Percentiles rank a stretch among this genome's conserved stretches.
These are phyloP conservation scores for Yponomeuta sedellus DNA, from an alignment of 2,888 invertebrate genomes.

Conservation along the genomic window DNA sequence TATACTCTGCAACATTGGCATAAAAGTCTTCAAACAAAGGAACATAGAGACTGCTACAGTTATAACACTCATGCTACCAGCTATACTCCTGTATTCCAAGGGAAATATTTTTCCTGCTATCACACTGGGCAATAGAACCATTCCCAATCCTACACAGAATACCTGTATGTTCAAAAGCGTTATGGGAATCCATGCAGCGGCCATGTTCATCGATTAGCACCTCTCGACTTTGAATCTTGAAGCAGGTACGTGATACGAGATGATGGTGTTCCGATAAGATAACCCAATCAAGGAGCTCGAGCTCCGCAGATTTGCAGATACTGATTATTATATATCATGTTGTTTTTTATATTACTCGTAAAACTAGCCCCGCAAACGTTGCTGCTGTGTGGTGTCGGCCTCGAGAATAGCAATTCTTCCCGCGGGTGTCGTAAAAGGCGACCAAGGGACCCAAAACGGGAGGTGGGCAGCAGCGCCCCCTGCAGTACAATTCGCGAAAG, in stretches of 20 bases:
- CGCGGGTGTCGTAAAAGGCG: no score
- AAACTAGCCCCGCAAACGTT: no score
- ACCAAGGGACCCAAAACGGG: no score
- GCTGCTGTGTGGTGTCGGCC: no score
- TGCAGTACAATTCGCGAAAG: no score
- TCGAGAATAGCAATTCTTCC: no score
- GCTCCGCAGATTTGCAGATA: no score
- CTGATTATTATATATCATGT: no score
- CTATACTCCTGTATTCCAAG: conserved; percentile 74
- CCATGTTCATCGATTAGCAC: background rate
- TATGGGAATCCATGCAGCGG: conserved; percentile 58
- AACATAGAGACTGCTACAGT: conserved; percentile 77
- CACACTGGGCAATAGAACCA: conserved; percentile 80
- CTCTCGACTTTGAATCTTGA: background rate
- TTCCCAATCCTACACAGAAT: conserved; percentile 73
- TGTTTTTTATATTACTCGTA: no score
- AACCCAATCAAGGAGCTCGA: no score
- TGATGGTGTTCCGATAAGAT: no score
- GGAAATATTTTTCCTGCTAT: conserved; percentile 83
- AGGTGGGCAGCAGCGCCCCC: no score
- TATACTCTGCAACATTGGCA: conserved; percentile 60
- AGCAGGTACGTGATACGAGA: background rate
- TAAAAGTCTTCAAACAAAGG: conserved; percentile 77
- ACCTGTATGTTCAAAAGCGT: conserved; percentile 71
- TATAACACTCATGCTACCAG: conserved; percentile 76